Conservation (phyloP, 2,797 vertebrate species). For the Enteromius unitaeniatus region DNA sequence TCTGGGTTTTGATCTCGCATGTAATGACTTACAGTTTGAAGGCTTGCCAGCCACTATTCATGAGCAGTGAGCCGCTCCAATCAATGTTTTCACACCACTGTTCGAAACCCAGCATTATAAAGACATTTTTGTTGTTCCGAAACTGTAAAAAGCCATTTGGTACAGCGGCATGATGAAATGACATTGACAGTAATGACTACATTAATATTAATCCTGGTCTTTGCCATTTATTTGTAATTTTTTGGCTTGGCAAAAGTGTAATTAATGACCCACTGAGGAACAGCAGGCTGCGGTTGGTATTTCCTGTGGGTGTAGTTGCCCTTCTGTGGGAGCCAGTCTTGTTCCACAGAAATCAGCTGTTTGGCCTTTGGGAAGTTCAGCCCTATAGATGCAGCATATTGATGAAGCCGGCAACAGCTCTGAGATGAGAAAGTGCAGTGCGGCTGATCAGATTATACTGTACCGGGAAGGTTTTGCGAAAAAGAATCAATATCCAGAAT, state of each 20-base stretch:
- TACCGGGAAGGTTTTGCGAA: not conserved
- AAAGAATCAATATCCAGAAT: conserved; percentile 9
- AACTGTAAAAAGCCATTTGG: conserved; percentile 21
- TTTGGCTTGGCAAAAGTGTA: conserved; percentile 27
- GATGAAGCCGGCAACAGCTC: not conserved
- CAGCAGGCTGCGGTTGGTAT: conserved; percentile 25
- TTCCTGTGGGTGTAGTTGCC: conserved; percentile 51
- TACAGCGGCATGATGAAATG: conserved; percentile 12
- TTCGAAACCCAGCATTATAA: conserved; percentile 25
- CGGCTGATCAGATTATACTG: conserved; percentile 14
- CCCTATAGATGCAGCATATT: conserved; percentile 21
- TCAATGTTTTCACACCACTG: conserved; percentile 32
- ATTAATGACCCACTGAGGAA: conserved; percentile 33
- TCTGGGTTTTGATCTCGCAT: conserved; percentile 54
- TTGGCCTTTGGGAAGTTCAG: conserved; percentile 28
- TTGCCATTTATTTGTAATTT: conserved; percentile 30
- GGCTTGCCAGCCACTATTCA: conserved; percentile 45
- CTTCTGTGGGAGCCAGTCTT: conserved; percentile 25
- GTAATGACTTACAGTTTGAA: conserved; percentile 55
- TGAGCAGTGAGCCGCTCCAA: conserved; percentile 17
- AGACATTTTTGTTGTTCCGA: conserved; percentile 28
- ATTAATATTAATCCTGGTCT: conserved; percentile 43
- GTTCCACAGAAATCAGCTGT: conserved; percentile 39
- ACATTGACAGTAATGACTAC: conserved; percentile 32
- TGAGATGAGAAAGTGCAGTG: not conserved